Base-by-base conservation (phyloP, 2,888 invertebrate genomes). In the Brenthis hecate region DNA sequence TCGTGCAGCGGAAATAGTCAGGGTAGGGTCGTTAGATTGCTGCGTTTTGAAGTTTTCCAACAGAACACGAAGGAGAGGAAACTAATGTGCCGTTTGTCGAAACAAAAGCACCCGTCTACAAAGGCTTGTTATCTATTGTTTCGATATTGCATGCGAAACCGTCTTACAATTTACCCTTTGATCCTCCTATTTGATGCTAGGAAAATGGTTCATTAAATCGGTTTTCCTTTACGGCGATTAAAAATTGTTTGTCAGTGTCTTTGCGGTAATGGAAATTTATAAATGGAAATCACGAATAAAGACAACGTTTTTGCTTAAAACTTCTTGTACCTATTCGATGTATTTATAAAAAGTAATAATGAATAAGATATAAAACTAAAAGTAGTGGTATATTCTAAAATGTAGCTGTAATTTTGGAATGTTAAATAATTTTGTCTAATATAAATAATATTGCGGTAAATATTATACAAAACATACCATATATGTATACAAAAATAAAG, bases 61-160 rank as follows among this genome's bases (percentile, higher is more conserved):
- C 64, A 58, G 58, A 57, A 50, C 54, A 50, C 55, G 28, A 58
- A 58, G 68, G 58, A 60, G 62, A 56, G 51, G 43, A 62, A 65
- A 55, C 48, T 53, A 56, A 65, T 50, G 48, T 19, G 47, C 47
- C 51, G 58, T 32, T 64, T 63, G 54, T 47, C 19, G 62, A 65
- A 71, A 71, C 69, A 64, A 66, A 71, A 64, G 66, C 56, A 54
- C 56, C 67, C 50, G 53, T 48, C 66, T 66, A 54, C 60, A 64
- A 69, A 64, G 64, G 47, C 47, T 65, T 58, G 58, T 65, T 68
- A 54, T 57, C 54, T 51, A 70, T 68, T 65, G 68, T 70, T 65
- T 54, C 61, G 68, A 56, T 64, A 67, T 57, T 70, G 65, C 68
- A 62, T 62, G 57, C 32, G 48, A 66, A 66, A 70, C 66, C 54